Base-by-base conservation (phyloP, 2,888 invertebrate species). In the Steinernema hermaphroditum region DNA sequence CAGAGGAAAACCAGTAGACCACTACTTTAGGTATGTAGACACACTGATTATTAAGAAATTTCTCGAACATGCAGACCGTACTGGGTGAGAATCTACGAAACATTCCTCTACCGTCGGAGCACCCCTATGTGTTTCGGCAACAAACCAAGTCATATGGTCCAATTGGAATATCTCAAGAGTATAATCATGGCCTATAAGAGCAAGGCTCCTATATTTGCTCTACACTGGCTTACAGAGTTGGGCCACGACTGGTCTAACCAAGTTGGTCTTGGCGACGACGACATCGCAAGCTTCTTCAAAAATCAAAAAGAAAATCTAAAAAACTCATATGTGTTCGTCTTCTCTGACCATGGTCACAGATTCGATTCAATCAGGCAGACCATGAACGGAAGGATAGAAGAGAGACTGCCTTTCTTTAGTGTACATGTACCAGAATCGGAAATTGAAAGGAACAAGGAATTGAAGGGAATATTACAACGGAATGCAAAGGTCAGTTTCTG, bases 311-410 rank as follows among this genome's bases (percentile, higher is more conserved):
- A 70, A 22, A 16, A 71, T 49, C 76, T 83, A 19, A 78, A 80
- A 49, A 75, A 86, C 57, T 76, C 83, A 1, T 81, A 81, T 68
- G 43, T 85, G 0, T 73, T 85, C 49, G 77, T 86, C 12, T 77
- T 87, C 78, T 87, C 87, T 70, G 89, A 89, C 74, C 89, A 89
- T 76, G 89, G 88, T 16, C 87, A 87, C 77, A 82, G 89, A 24
- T 88, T 88, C 72, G 88, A 88, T 46, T 78, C 81, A 34, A 87
- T 88, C 69, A 78, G 88, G 37, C 82, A 86, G 71, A 87, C 88
- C 1, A 62, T 74, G 24, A 74, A 82, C 16, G 85, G 85, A 1
- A 62, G 85, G 16, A 69, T 81, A 8, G 85, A 85, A 70, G 85
- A 85, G 76, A 75, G 83, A n/a, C 78, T 85, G 76, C 85, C 85